Evolutionary conservation across 2,888 invertebrate genomes (phyloP), one percentile per base, ranked within the genome.

Genomic region (Crepidodera aurea): DNA sequence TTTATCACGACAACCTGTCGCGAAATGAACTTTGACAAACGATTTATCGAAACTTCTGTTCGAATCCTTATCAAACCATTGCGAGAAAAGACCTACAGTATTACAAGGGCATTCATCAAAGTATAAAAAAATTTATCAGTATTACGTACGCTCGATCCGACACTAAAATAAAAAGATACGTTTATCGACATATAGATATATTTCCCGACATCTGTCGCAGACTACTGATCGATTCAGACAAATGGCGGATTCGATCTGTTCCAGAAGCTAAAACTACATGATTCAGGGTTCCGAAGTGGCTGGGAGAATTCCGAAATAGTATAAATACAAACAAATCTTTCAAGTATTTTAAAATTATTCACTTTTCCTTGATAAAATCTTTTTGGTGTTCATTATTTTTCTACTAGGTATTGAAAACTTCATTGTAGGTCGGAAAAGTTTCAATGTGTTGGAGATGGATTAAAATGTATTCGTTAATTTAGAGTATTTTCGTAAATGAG

Each of bases 51-150:
- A 53, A 46, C 44, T 46, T 53, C 34, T 32, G 39, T 25, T 57
- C 37, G 16, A 57, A 48, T 60, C 53, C 60, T 60, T 60, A 60
- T 60, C 34, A 13, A 51, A 44, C 37, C 51, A 18, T 40, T 37
- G n/a, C 15, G 34, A 25, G 29, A 37, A 32, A 44, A 46, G 37
- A 56, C 51, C 56, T 46, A 55, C 56, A 51, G 56, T 18, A 61
- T 61, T 37, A 56, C 56, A 42, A 46, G 53, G 32, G 57, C 39
- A 62, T 62, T 46, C 57, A 53, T 62, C 62, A 62, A 58, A 51
- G 57, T 58, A 53, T 56, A 56, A 57, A 62, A 61, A 62, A 62
- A 62, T 62, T 62, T 53, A 57, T 62, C 62, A 51, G 62, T 25
- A 48, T 62, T 62, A 62, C 25, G 39, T 44, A 34, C 53, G 57